Percentiles rank a stretch among this genome's conserved stretches.
Evolutionary conservation across 2,888 invertebrate species (phyloP).

Genomic region (Athrips mouffetella): DNA sequence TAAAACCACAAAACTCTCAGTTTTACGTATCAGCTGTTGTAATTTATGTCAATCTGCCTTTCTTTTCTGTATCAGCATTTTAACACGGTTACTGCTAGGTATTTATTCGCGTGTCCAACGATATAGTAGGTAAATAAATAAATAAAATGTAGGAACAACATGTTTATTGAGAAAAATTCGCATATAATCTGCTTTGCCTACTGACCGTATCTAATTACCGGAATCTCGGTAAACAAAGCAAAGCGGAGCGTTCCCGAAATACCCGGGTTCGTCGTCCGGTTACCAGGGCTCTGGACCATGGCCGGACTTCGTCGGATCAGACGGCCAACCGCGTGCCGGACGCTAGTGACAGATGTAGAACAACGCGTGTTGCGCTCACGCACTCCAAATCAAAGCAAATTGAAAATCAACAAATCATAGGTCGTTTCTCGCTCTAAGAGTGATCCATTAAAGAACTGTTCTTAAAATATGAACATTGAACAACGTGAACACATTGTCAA

Average conservation of each 20-base stretch:
- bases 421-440: too few relatives aligned
- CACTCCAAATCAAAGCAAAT: background rate
- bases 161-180: background rate
- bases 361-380: background rate
- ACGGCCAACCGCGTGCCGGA: background rate
- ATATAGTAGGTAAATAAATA: too few relatives aligned
- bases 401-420: background rate
- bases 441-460: too few relatives aligned
- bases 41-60: too few relatives aligned
- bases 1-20: too few relatives aligned
- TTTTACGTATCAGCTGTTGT: too few relatives aligned
- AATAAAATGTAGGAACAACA: too few relatives aligned
- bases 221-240: constrained; percentile 50
- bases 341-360: background rate
- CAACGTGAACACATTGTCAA: too few relatives aligned
- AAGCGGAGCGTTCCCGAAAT: constrained; percentile 42
- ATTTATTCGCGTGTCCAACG: too few relatives aligned
- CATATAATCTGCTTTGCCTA: constrained; percentile 35
- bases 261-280: constrained; percentile 47
- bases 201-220: constrained; percentile 44
- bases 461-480: too few relatives aligned
- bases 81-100: too few relatives aligned
- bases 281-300: constrained; percentile 1
- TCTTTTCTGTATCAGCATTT: too few relatives aligned
- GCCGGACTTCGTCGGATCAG: background rate